Percentiles rank a stretch among this genome's conserved stretches.
Evolutionary conservation across 2,113 vertebrate genomes (phyloP).

Genomic region (Paralichthys olivaceus): DNA sequence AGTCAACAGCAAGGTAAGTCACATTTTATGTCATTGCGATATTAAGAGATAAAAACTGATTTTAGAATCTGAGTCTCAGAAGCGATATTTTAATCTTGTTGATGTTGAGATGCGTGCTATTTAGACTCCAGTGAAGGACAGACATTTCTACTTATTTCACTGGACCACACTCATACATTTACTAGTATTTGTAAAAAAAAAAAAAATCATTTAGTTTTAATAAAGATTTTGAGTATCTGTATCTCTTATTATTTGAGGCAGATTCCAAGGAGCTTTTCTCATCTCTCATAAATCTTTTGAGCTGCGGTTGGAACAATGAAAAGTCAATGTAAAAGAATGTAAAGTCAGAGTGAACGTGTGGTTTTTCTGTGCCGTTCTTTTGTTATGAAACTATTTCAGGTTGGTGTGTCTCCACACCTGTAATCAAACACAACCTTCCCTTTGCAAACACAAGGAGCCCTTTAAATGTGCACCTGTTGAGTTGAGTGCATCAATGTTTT

Average conservation of each 20-base stretch:
- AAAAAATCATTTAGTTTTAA: no score
- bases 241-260: no score
- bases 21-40: background rate
- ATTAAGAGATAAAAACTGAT: background rate
- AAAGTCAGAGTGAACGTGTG: background rate
- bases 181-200: no score
- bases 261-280: background rate
- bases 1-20: conserved; percentile 50
- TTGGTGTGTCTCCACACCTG: conserved; percentile 13
- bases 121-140: background rate
- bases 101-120: background rate
- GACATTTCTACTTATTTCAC: background rate
- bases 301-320: background rate
- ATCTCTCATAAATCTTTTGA: background rate
- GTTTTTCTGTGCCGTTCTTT: no score
- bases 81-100: background rate
- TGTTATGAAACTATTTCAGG: background rate
- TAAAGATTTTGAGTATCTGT: no score
- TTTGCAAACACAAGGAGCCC: conserved; percentile 45
- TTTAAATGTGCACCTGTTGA: conserved; percentile 21
- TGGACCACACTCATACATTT: background rate
- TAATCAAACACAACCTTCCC: conserved; percentile 20
- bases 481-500: background rate
- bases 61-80: background rate
- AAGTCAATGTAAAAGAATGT: background rate